A percentile compares a stretch with the other conserved stretches of the same genome.
These are phyloP conservation scores for Aphrophora alni DNA, from an alignment of 2,888 invertebrate species.

Conservation along the genomic window DNA sequence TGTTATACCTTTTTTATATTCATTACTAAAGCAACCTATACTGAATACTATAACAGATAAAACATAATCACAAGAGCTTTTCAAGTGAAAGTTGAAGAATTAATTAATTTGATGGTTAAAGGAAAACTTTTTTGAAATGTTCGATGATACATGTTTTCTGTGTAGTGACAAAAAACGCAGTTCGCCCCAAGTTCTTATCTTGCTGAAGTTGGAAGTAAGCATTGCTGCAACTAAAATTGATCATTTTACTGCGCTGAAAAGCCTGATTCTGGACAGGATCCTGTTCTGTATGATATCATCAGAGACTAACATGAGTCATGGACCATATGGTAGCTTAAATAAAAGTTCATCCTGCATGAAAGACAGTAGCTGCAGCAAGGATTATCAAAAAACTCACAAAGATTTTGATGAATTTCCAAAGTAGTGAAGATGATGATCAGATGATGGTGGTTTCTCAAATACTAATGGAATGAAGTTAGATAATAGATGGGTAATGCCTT, in stretches of 20 bases:
- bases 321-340: conserved; percentile 48
- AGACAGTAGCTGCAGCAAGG: conserved; percentile 49
- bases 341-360: conserved; percentile 49
- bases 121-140: background rate
- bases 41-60: too few species aligned
- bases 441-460: background rate
- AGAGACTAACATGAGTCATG: conserved; percentile 55
- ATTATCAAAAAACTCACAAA: conserved; percentile 49
- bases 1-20: too few species aligned
- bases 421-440: conserved; percentile 41
- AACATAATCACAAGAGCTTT: too few species aligned
- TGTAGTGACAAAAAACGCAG: conserved; percentile 41
- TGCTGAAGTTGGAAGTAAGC: background rate
- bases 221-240: conserved; percentile 10
- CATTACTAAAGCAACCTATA: too few species aligned
- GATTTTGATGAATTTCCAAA: conserved; percentile 51
- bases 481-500: too few species aligned
- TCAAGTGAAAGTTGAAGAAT: too few species aligned
- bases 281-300: conserved; percentile 49
- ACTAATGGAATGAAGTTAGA: background rate
- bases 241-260: conserved; percentile 50
- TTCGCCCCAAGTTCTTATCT: conserved; percentile 21
- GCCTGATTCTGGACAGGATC: conserved; percentile 50
- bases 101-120: too few species aligned
- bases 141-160: conserved; percentile 49